Conservation (phyloP, 2,113 vertebrate species). For the Clarias macrocephalus region DNA sequence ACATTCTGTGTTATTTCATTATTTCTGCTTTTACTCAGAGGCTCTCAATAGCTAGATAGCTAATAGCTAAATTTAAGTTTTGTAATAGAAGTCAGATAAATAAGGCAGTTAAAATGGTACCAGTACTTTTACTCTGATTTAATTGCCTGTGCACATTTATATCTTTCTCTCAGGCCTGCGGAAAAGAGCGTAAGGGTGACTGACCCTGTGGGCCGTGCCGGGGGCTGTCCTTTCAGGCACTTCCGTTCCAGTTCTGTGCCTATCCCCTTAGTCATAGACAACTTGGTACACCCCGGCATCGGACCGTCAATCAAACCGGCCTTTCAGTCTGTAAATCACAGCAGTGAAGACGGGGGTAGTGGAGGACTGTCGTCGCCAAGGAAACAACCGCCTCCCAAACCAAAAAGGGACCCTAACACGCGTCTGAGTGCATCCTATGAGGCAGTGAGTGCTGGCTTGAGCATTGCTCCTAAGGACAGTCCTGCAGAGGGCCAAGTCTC, state of each 20-base stretch:
- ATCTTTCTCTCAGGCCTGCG: conserved; percentile 72
- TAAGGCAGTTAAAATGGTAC: conserved; percentile 33
- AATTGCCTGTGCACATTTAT: conserved; percentile 61
- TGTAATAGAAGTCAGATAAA: conserved; percentile 1
- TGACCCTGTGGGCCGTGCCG: conserved; percentile 67
- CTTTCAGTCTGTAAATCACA: conserved; percentile 78
- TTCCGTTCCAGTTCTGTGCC: conserved; percentile 79
- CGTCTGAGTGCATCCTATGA: conserved; percentile 95
- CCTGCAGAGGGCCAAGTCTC: conserved; percentile 79
- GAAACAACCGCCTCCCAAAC: conserved; percentile 97
- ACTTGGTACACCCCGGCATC: conserved; percentile 73
- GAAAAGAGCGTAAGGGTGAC: conserved; percentile 76
- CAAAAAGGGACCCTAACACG: conserved; percentile 95
- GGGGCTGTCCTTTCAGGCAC: conserved; percentile 72
- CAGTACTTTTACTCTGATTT: conserved; percentile 55
- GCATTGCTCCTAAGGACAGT: conserved; percentile 81
- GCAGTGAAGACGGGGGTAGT: conserved; percentile 73
- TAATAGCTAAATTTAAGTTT: not conserved
- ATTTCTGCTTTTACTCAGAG: not conserved
- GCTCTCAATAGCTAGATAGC: not conserved
- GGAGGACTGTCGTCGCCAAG: conserved; percentile 83
- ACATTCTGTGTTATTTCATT: not conserved
- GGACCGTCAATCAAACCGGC: conserved; percentile 80
- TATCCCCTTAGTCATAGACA: conserved; percentile 76
- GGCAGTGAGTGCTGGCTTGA: conserved; percentile 88